A percentile compares a stretch with the other conserved stretches of the same genome.
Conservation (phyloP, 2,888 invertebrate genomes). For the Zootermopsis nevadensis region DNA sequence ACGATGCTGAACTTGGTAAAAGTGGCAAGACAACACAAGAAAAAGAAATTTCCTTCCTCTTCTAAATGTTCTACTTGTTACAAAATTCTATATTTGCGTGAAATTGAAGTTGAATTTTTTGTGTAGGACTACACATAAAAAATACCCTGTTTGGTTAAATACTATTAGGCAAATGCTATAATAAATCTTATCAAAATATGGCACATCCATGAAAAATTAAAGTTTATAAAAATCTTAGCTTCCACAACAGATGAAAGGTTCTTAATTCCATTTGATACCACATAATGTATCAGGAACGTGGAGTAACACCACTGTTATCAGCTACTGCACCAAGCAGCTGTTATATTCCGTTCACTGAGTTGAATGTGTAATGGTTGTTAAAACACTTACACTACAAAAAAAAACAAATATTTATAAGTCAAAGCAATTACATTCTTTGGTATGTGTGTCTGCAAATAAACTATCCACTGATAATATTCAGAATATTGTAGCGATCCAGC, state of each 20-base stretch:
- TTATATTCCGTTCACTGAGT: too few relatives aligned
- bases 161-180: neutral
- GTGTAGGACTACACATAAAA: too few relatives aligned
- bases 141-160: slow-evolving; percentile 21
- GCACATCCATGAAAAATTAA: slow-evolving; percentile 12
- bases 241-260: neutral
- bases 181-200: slow-evolving; percentile 29
- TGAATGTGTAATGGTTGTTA: too few relatives aligned
- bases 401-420: neutral
- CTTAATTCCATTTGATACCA: neutral
- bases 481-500: neutral
- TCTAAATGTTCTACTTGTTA: too few relatives aligned
- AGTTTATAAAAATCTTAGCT: slow-evolving; percentile 3
- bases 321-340: neutral
- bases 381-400: too few relatives aligned
- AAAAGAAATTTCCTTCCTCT: too few relatives aligned
- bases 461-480: neutral
- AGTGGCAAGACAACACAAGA: too few relatives aligned
- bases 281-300: neutral
- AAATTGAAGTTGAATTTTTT: too few relatives aligned
- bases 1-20: too few relatives aligned
- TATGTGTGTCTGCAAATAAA: slow-evolving; percentile 43
- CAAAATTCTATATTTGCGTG: too few relatives aligned
- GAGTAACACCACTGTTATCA: neutral
- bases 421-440: slow-evolving; percentile 39